Base-by-base conservation (phyloP, 2,113 vertebrate genomes). In the Mormoops blainvillei region DNA sequence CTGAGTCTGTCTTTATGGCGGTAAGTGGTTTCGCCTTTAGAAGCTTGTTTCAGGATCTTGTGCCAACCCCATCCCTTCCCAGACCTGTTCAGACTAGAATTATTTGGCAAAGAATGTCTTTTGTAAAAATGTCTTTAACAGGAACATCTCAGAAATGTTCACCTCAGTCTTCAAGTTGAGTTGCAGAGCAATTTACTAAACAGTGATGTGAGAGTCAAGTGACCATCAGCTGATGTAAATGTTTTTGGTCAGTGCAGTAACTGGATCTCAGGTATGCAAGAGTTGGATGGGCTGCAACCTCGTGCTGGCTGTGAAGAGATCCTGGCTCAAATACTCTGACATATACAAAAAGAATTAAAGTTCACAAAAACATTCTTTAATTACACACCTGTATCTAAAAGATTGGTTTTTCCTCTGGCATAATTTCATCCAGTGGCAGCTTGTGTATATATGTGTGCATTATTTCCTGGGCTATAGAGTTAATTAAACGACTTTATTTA, bases 181-280 rank as follows among this genome's bases (percentile, higher is more conserved):
- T 97, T 97, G 97, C 97, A 96, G 97, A 97, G 98, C 96, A 97
- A 97, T 98, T 98, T 98, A 98, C 98, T 98, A 98, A 99, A 99
- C 99, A 98, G 98, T 41, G 0, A 98, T 98, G 98, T 98, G 98
- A 94, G 98, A 99, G 98, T 99, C 99, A 99, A 99, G 98, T 99
- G 99, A 99, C 98, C 97, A 98, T 99, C 99, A 99, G 99, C 99
- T 99, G 99, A 98, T 99, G 80, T 91, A 98, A 98, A 98, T 98
- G 97, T 98, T 98, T 99, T 99, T 98, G 98, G 99, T 99, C 98
- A 98, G 83, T 98, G 94, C 56, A 96, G 99, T 99, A 99, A 99
- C 97, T 99, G 98, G 99, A 98, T 98, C 97, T 99, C 98, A 99
- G 98, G 98, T 99, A 99, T 99, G 99, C 97, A 92, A 91, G 97